These are phyloP conservation scores for Xenopus petersii DNA, from an alignment of 2,797 vertebrate species.

Conservation along the genomic window DNA sequence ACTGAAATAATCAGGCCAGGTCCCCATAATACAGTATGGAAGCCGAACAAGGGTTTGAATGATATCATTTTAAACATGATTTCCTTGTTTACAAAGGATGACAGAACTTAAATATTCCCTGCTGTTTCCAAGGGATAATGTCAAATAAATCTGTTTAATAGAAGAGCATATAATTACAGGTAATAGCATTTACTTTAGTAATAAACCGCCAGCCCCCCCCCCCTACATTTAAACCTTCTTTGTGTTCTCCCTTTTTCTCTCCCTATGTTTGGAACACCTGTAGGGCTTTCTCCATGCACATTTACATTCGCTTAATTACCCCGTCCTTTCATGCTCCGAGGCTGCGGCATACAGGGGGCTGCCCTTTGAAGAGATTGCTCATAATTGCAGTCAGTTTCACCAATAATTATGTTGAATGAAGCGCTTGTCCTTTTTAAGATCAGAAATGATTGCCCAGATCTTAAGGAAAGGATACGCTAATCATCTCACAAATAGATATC, in stretches of 20 bases:
- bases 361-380: slow-evolving; percentile 37
- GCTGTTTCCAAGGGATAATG: slow-evolving; percentile 6
- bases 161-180: slow-evolving; percentile 40
- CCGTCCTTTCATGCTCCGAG: slow-evolving; percentile 46
- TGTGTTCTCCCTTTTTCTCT: slow-evolving; percentile 16
- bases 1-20: no score
- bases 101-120: no score
- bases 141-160: not conserved
- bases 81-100: no score
- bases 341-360: slow-evolving; percentile 10
- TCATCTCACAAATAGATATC: not conserved
- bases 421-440: slow-evolving; percentile 18
- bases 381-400: slow-evolving; percentile 51
- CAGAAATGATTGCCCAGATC: slow-evolving; percentile 31
- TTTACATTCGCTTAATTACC: slow-evolving; percentile 53
- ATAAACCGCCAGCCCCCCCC: slow-evolving; percentile 57
- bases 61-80: no score
- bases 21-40: no score
- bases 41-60: no score
- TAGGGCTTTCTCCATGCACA: slow-evolving; percentile 49
- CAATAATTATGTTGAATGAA: slow-evolving; percentile 49
- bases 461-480: slow-evolving; percentile 17
- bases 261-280: slow-evolving; percentile 46
- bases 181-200: slow-evolving; percentile 37
- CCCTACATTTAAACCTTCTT: slow-evolving; percentile 49